Evolutionary conservation across 2,113 vertebrate genomes (phyloP), one percentile per base, ranked within the genome.

Genomic region (Hiodon alosoides): DNA sequence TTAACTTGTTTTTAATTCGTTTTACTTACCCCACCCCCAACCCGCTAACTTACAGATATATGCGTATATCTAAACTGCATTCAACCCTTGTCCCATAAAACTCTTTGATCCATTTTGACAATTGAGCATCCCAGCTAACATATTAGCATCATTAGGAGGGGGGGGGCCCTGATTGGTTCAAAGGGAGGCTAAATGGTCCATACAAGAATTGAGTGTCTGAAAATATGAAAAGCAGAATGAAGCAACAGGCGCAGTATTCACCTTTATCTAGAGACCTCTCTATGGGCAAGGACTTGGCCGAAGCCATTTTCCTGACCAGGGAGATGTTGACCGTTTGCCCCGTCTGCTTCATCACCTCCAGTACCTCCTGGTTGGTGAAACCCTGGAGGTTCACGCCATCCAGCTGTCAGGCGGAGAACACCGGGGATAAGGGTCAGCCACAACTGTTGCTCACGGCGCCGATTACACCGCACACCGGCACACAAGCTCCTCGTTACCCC

Each of bases 281-380:
- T 58, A 75, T 66, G 53, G 79, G 68, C 55, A 75, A 0, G 52
- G 77, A 0, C 58, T 77, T 55, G 62, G 50, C 73, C 2, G 82
- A 17, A 5, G 71, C 7, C 78, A 86, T 89, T 78, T 87, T 95
- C 79, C 94, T 93, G 9, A 95, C 89, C 10, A 99, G 79, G 3
- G 94, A 94, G 9, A 98, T 92, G 55, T 90, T 80, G 0, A 99
- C 94, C 0, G 84, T 87, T 76, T 92, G 91, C 0, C 95, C 94
- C 0, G 94, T 92, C 76, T 87, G 90, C 59, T 91, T 91, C 90
- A 98, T 90, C 0, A 91, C 93, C 77, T 96, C 93, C 53, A 98
- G 89, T 48, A 98, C 96, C 78, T 98, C 93, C 73, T 94, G 93
- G 73, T 96, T 99, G 81, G 89, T 93, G 85, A 92, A 90, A 71